Evolutionary conservation across 2,113 vertebrate genomes (phyloP), one percentile per base, ranked within the genome.

Genomic region (Gymnocephalus cernua): DNA sequence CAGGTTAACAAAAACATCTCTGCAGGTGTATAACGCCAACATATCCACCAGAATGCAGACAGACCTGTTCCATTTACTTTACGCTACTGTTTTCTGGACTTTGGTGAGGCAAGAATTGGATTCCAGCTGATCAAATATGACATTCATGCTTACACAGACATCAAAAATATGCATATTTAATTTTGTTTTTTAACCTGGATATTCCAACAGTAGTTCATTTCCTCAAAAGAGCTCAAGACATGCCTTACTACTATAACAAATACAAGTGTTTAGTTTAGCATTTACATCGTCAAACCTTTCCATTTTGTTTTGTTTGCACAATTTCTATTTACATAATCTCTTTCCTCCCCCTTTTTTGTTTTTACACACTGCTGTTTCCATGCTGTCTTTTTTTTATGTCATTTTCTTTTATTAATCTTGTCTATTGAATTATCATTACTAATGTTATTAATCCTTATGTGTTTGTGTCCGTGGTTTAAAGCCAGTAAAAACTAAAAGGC

Each of bases 401-500:
- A 25, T 53, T 6, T 54, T 41, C 38, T 10, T 65, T 59, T 4
- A 74, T 80, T 59, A 6, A 50, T 77, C 68, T 35, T 4, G 23
- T 78, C 47, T 16, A 29, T 19, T 48, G 63, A 53, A 25, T 79
- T 79, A 51, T 67, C 11, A 21, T 14, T 54, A 74, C 74, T 80
- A 72, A 73, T 62, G 53, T 29, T 77, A 38, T 38, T 38, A 38
- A 38, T 38, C 8, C 35, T 9, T 38, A 38, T 38, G 32, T 50
- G 64, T 56, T 74, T 66, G 47, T 57, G 71, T 44, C 11, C 0
- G 8, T 59, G 76, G 56, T 79, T 71, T 62, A n/a, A 15, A 53
- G 66, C 54, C 7, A 44, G 67, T 80, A 68, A 74, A 64, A 59
- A 44, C 72, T 80, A 68, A 74, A 64, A 59, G 70, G 57, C 50